A percentile compares a stretch with the other conserved stretches of the same genome.
These are phyloP conservation scores for Thomomys bottae DNA, from an alignment of 2,113 vertebrate genomes.

Conservation along the genomic window DNA sequence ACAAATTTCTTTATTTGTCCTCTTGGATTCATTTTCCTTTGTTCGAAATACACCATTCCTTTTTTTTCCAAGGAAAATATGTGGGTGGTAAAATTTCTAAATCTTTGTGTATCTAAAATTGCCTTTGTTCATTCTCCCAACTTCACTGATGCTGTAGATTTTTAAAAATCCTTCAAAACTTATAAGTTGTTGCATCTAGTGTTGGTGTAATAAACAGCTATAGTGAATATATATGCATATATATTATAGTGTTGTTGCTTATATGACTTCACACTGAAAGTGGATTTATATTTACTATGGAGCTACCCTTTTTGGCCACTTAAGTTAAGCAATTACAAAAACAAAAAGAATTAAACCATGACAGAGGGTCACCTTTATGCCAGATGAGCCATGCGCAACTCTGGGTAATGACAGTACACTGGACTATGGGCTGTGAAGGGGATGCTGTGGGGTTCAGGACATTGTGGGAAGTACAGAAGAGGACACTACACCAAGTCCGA, in stretches of 20 bases:
- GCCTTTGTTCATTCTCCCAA: neutral
- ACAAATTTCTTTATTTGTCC: neutral
- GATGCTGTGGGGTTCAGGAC: neutral
- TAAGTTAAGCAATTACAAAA: neutral
- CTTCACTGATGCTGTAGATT: neutral
- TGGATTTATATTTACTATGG: neutral
- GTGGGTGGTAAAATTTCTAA: neutral
- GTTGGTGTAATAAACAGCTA: neutral
- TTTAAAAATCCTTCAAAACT: neutral
- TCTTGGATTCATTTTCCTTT: neutral
- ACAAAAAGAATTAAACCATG: neutral
- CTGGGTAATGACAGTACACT: neutral
- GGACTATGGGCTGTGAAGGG: neutral
- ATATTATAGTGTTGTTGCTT: neutral
- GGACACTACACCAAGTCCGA: neutral
- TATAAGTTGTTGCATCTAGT: neutral
- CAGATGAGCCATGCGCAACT: neutral
- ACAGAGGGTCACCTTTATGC: neutral
- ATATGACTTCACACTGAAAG: slow-evolving; percentile 8
- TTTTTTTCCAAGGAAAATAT: neutral
- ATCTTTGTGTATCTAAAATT: neutral
- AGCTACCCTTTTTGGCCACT: neutral
- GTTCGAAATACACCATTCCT: neutral
- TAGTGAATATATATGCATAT: neutral
- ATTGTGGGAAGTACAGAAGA: neutral